A percentile compares a stretch with the other conserved stretches of the same genome.
Evolutionary conservation across 2,797 vertebrate genomes (phyloP).

Genomic region (Coregonus ussuriensis): DNA sequence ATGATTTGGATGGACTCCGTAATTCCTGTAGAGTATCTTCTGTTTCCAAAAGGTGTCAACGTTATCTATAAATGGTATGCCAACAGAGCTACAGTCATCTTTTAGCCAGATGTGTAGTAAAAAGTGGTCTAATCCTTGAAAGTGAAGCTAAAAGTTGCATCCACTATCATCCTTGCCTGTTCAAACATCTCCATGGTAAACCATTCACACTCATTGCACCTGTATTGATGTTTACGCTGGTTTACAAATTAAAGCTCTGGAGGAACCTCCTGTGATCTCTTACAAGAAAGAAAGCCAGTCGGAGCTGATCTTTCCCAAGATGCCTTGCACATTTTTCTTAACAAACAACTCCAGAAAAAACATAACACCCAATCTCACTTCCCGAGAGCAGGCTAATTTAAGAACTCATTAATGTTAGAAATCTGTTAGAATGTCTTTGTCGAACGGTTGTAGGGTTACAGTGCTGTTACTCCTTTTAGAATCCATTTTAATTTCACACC

Average conservation of each 20-base stretch:
- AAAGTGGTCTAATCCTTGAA: constrained; percentile 43
- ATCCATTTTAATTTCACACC: background rate
- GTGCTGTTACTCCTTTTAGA: background rate
- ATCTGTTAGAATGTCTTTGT: background rate
- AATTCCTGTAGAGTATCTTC: no score
- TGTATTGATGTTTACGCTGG: constrained; percentile 42
- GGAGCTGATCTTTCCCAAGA: constrained; percentile 18
- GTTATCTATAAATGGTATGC: constrained; percentile 51
- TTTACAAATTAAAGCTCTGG: constrained; percentile 30
- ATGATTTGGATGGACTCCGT: no score
- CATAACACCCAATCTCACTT: background rate
- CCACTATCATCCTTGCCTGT: constrained; percentile 41
- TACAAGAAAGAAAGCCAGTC: constrained; percentile 15
- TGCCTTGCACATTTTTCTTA: constrained; percentile 19
- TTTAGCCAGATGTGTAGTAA: constrained; percentile 49
- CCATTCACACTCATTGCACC: constrained; percentile 28
- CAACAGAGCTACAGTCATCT: constrained; percentile 33
- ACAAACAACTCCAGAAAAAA: constrained; percentile 24
- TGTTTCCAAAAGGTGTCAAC: constrained; percentile 19
- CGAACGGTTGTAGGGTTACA: background rate
- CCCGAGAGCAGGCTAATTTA: background rate
- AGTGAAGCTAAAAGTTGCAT: constrained; percentile 34
- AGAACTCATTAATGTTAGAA: background rate
- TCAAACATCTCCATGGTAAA: constrained; percentile 28
- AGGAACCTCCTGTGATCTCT: constrained; percentile 26